A percentile compares a stretch with the other conserved stretches of the same genome.
These are phyloP conservation scores for Aplysia californica DNA, from an alignment of 1,140 invertebrate genomes.

Conservation along the genomic window DNA sequence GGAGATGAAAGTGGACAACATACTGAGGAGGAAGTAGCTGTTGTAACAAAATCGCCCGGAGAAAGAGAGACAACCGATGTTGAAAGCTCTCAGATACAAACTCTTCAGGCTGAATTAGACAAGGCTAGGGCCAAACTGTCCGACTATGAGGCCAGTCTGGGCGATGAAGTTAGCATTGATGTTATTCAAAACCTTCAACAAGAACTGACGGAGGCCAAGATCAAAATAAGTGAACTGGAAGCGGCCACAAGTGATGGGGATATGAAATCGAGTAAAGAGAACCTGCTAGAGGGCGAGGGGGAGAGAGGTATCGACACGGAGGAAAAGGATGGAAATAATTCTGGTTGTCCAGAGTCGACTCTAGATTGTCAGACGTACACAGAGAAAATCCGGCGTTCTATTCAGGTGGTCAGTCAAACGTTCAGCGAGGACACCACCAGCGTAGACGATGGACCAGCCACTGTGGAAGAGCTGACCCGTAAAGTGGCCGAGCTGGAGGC, in stretches of 20 bases:
- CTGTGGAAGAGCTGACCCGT: constrained; percentile 1
- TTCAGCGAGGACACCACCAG: background rate
- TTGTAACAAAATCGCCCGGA: too few relatives aligned
- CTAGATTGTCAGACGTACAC: background rate
- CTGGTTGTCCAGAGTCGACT: too few relatives aligned
- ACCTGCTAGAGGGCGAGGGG: too few relatives aligned
- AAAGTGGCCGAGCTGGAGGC: constrained; percentile 12
- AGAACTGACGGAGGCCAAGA: constrained; percentile 16
- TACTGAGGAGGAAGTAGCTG: too few relatives aligned
- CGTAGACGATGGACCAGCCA: background rate
- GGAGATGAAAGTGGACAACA: too few relatives aligned
- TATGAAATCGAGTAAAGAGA: too few relatives aligned
- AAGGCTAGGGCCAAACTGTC: constrained; percentile 3
- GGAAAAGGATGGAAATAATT: too few relatives aligned
- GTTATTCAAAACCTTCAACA: constrained; percentile 22
- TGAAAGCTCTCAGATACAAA: too few relatives aligned
- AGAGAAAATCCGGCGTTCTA: constrained; percentile 6
- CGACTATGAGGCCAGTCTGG: constrained; percentile 16
- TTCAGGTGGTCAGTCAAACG: constrained; percentile 1
- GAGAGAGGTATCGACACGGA: too few relatives aligned
- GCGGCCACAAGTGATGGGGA: background rate
- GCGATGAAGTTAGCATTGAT: constrained; percentile 9
- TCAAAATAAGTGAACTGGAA: constrained; percentile 18
- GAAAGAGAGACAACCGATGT: too few relatives aligned
- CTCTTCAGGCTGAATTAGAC: too few relatives aligned